Conservation (phyloP, 1,140 invertebrate genomes). For the Diploscapter pachys region DNA sequence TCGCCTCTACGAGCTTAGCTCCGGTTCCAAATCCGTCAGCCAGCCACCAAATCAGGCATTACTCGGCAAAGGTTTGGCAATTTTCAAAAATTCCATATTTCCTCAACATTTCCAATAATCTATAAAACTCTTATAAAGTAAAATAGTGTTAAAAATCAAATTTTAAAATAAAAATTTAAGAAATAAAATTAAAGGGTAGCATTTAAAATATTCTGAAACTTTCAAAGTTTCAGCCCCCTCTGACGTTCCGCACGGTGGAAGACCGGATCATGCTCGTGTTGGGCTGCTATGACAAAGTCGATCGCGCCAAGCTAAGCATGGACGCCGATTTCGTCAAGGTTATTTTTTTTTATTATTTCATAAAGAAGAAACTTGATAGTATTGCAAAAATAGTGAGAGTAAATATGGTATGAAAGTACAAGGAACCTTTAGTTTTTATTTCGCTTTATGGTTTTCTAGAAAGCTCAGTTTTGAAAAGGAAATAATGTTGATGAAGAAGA, state of each 20-base stretch:
- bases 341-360: constrained; percentile 5
- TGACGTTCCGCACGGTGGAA: constrained; percentile 51
- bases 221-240: constrained; percentile 40
- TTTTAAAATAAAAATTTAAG: neutral
- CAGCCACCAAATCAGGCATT: too few relatives aligned
- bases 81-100: too few relatives aligned
- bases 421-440: too few relatives aligned
- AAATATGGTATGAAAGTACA: too few relatives aligned
- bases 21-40: too few relatives aligned
- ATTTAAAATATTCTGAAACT: neutral
- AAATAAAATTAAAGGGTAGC: neutral
- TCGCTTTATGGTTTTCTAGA: neutral
- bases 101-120: too few relatives aligned
- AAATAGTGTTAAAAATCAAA: too few relatives aligned
- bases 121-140: too few relatives aligned
- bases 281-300: constrained; percentile 47
- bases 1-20: too few relatives aligned
- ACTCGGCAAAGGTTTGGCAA: too few relatives aligned
- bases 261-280: constrained; percentile 53
- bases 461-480: neutral
- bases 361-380: neutral
- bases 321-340: constrained; percentile 53
- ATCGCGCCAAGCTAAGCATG: constrained; percentile 52
- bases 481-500: too few relatives aligned
- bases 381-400: too few relatives aligned